Evolutionary conservation across 1,140 invertebrate species (phyloP).

Genomic region (Triops cancriformis): DNA sequence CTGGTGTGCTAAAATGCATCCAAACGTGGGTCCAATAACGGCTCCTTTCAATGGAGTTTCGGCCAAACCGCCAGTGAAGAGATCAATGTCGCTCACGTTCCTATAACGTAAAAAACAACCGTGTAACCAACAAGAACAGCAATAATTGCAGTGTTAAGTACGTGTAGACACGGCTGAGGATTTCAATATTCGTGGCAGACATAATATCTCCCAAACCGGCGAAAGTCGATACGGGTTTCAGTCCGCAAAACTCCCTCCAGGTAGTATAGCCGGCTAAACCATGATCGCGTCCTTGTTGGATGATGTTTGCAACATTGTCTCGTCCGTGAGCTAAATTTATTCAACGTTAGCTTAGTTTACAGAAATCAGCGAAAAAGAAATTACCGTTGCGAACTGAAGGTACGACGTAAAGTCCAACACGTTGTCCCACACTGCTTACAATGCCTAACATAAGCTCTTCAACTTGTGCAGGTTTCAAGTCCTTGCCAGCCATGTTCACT

Average conservation of each 20-base stretch:
- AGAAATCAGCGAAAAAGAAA: not conserved
- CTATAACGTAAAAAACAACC: slow-evolving; percentile 29
- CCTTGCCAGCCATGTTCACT: not conserved
- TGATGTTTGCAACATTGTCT: slow-evolving; percentile 54
- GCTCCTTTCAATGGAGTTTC: slow-evolving; percentile 44
- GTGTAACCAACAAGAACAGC: not conserved
- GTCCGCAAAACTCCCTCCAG: slow-evolving; percentile 47
- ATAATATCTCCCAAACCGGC: slow-evolving; percentile 44
- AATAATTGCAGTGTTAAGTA: slow-evolving; percentile 20
- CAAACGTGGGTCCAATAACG: slow-evolving; percentile 46
- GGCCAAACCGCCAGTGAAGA: slow-evolving; percentile 47
- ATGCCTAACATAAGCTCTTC: slow-evolving; percentile 28
- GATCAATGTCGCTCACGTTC: slow-evolving; percentile 44
- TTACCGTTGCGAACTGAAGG: slow-evolving; percentile 18
- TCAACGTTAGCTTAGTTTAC: slow-evolving; percentile 16
- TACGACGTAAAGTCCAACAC: slow-evolving; percentile 23
- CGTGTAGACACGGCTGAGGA: slow-evolving; percentile 36
- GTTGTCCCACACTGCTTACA: slow-evolving; percentile 21
- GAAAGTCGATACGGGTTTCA: slow-evolving; percentile 43
- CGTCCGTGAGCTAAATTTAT: slow-evolving; percentile 26
- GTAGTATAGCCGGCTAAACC: slow-evolving; percentile 49
- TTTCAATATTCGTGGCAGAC: slow-evolving; percentile 33
- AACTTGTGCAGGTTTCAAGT: slow-evolving; percentile 16
- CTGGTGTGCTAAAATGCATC: slow-evolving; percentile 43
- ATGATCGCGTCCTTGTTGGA: slow-evolving; percentile 57